Evolutionary conservation across 2,113 vertebrate genomes (phyloP).

Genomic region (Thunnus maccoyii): DNA sequence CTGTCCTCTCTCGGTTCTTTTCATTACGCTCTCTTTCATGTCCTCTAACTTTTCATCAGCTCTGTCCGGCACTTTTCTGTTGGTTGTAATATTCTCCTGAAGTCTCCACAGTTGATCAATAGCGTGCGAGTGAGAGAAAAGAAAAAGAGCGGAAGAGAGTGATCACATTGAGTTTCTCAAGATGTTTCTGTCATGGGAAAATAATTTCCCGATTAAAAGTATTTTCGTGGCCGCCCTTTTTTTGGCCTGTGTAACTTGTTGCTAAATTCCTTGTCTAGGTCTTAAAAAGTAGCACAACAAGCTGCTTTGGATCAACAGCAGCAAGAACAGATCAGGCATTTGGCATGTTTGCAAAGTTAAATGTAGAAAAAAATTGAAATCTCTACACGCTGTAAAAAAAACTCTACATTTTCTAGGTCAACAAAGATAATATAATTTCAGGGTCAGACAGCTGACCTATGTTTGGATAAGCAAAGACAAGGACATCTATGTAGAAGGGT

Average conservation of each 20-base stretch:
- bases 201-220: slow-evolving; percentile 18
- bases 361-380: not conserved
- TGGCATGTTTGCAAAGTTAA: not conserved
- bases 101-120: slow-evolving; percentile 59
- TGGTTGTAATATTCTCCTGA: slow-evolving; percentile 15
- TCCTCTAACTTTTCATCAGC: not conserved
- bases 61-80: slow-evolving; percentile 23
- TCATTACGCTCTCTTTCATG: slow-evolving; percentile 26
- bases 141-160: not conserved
- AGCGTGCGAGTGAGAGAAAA: slow-evolving; percentile 23
- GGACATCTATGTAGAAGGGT: not conserved
- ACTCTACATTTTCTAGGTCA: slow-evolving; percentile 17
- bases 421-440: slow-evolving; percentile 22
- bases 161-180: slow-evolving; percentile 21
- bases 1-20: not conserved
- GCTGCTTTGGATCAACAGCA: not conserved
- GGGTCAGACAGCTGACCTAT: slow-evolving; percentile 33
- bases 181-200: not conserved
- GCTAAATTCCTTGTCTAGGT: not conserved
- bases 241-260: not conserved
- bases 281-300: not conserved
- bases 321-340: too few species aligned
- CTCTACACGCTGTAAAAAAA: not conserved
- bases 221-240: not conserved
- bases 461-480: slow-evolving; percentile 27